Base-by-base conservation (phyloP, 2,888 invertebrate species). In the Blastobasis lacticolella region DNA sequence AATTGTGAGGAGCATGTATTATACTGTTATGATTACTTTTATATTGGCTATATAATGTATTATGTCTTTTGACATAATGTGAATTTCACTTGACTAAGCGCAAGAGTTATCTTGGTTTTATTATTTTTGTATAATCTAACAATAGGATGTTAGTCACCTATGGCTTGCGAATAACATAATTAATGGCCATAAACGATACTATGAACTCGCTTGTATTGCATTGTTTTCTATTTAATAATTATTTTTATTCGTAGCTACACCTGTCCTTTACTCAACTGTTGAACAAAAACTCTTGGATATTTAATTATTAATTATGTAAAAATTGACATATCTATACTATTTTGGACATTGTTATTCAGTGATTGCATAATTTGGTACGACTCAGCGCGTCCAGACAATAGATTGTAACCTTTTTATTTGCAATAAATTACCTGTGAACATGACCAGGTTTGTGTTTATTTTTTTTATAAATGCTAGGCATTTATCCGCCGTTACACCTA, bases 151-250 rank as follows among this genome's bases (percentile, higher is more conserved):
- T 85, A 84, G 79, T 73, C 75, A 80, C 70, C 78, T 78, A 83
- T 81, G 87, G 87, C 87, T 87, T 88, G 87, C 87, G 54, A 87
- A 86, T 88, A 88, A 88, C 87, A 81, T 72, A 77, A 84, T 79
- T 86, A 83, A 87, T 83, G 70, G 85, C 87, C 87, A 81, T 81
- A 75, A 75, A 75, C 43, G 69, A 78, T 78, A 81, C 77, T 80
- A 79, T 80, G 71, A 80, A 80, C 63, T 82, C 73, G 87, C 87
- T 87, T 87, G 67, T 78, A 75, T 80, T 80, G 87, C 87, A 81
- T 80, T 83, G 85, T 84, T 83, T 84, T 78, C 62, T 77, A 74
- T 77, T 71, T 73, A 70, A 69, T 70, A 65, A 66, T 68, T 60
- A 63, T 66, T 65, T 61, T 57, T 49, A 51, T 58, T 53, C 45